Base-by-base conservation (phyloP, 2,797 vertebrate genomes). In the Sciurus vulgaris region DNA sequence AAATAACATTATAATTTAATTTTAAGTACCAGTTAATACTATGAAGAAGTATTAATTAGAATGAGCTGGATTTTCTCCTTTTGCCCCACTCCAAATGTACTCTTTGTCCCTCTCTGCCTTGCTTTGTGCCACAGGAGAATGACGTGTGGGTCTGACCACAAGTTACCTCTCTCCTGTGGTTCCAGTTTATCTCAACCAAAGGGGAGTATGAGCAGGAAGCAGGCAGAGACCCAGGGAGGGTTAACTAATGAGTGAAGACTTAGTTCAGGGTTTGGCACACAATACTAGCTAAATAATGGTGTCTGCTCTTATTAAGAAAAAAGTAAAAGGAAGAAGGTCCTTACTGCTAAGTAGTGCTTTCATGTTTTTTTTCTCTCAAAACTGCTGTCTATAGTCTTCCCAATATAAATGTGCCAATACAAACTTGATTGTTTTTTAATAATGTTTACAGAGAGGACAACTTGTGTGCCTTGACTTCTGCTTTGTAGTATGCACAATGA, bases 391-490 rank as follows among this genome's bases (percentile, higher is more conserved):
- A n/a, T 18, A 61, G 49, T 54, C 69, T 82, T 97, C 85, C 96
- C 83, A 95, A 96, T 51, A 92, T 95, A 98, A 98, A 97, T 89
- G 56, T 93, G 96, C 97, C 98, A 98, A 96, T 97, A 98, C 73
- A 89, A 95, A 95, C 17, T 73, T 81, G 95, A 98, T 98, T 98
- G 96, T 76, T 98, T 98, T 97, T 97, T 94, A 94, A 98, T 88
- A 79, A 85, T 97, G 86, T 98, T 98, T 98, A 98, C 89, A 95
- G 94, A 98, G 63, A 95, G 51, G 69, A 97, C 44, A 93, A 82
- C 69, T 90, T 88, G 70, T 97, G 96, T 96, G 95, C 96, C 93
- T 92, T 5, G 33, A 94, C 96, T 98, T 98, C 96, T 96, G 91
- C 81, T 98, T 95, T 96, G 95, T 70, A 96, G 89, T 44, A 96